A percentile compares a stretch with the other conserved stretches of the same genome.
These are phyloP conservation scores for Ectemnius continuus DNA, from an alignment of 2,888 invertebrate genomes.

Conservation along the genomic window DNA sequence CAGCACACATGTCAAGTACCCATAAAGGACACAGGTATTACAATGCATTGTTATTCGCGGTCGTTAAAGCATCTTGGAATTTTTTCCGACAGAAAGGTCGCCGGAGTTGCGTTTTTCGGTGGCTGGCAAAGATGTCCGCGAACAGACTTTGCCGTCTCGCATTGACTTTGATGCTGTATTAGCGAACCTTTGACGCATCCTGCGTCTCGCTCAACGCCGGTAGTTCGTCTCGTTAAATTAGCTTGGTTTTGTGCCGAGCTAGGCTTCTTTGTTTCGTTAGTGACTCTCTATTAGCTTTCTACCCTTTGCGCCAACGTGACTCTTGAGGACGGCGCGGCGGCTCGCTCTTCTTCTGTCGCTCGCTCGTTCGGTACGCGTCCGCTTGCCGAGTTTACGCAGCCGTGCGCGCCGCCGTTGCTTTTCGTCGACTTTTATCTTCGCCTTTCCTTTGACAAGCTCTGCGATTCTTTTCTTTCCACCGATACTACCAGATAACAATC, in stretches of 20 bases:
- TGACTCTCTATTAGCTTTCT: neutral
- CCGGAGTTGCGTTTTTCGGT: neutral
- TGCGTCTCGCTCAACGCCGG: neutral
- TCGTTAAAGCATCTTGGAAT: too few species aligned
- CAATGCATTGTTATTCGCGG: too few species aligned
- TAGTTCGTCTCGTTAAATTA: conserved; percentile 4
- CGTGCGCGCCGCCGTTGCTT: too few species aligned
- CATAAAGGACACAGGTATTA: too few species aligned
- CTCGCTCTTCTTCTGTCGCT: neutral
- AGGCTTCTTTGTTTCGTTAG: neutral
- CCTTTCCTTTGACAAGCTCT: neutral
- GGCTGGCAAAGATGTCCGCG: neutral
- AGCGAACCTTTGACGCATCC: conserved; percentile 1
- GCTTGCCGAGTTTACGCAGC: too few species aligned
- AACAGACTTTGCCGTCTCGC: neutral
- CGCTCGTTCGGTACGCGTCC: neutral
- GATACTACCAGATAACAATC: too few species aligned
- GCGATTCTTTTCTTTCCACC: too few species aligned
- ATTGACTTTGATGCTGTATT: conserved; percentile 2
- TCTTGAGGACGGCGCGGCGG: neutral
- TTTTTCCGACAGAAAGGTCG: too few species aligned
- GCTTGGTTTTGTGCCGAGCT: neutral
- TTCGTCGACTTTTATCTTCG: conserved; percentile 1
- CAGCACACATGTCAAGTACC: too few species aligned
- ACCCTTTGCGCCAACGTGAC: neutral